Percentiles rank a stretch among this genome's conserved stretches.
Evolutionary conservation across 2,888 invertebrate species (phyloP).

Genomic region (Pediacus dermestoides): DNA sequence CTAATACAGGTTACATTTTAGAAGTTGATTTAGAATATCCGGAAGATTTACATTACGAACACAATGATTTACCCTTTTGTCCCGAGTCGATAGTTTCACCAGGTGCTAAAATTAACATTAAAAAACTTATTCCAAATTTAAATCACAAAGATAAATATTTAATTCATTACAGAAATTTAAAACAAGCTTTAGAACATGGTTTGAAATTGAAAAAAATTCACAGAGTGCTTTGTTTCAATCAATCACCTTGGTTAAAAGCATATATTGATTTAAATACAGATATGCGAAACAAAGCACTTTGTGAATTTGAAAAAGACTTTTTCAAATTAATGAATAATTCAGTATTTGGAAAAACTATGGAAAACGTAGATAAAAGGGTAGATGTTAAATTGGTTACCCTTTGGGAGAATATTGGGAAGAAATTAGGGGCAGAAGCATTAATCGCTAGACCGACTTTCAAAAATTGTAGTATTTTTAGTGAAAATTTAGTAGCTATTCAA

Average conservation of each 20-base stretch:
- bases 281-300: constrained; percentile 3
- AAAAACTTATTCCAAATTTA: constrained; percentile 8
- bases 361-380: constrained; percentile 44
- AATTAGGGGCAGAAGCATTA: constrained; percentile 24
- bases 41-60: constrained; percentile 4
- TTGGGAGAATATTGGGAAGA: constrained; percentile 32
- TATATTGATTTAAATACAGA: constrained; percentile 11
- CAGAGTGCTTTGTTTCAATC: constrained; percentile 1
- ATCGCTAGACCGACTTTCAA: constrained; percentile 38
- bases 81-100: background rate
- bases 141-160: constrained; percentile 1
- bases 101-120: background rate
- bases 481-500: constrained; percentile 37
- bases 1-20: constrained; percentile 10
- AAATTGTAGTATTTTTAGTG: constrained; percentile 34
- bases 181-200: constrained; percentile 6
- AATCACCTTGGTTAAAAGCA: constrained; percentile 8
- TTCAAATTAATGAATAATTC: constrained; percentile 16
- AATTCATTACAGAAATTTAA: constrained; percentile 4
- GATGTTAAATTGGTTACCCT: constrained; percentile 38
- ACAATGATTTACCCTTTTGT: constrained; percentile 7
- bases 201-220: background rate
- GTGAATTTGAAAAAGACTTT: constrained; percentile 10
- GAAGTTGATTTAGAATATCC: constrained; percentile 12
- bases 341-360: constrained; percentile 46